phyloP scores from a whole-genome alignment of 92 coral and sea anemone species.

The Plumapathes pennacea region DNA sequence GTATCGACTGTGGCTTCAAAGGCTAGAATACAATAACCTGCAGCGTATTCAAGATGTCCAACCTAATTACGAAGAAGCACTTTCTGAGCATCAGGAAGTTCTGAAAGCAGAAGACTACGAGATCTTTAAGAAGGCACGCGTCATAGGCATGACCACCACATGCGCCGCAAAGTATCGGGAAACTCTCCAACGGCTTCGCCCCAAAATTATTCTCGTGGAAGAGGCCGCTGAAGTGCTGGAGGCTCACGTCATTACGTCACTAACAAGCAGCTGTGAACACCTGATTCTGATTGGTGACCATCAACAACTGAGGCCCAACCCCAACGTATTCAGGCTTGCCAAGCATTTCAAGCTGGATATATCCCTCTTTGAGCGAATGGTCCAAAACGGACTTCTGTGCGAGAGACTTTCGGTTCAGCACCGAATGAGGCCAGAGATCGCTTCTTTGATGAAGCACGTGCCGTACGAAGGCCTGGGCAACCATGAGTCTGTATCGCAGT shows the following conservation, averaged over 20 bases:
- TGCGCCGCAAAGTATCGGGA: slow-evolving; percentile 70
- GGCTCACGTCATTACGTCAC: slow-evolving; percentile 83
- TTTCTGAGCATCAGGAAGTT: slow-evolving; percentile 49
- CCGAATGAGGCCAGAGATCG: slow-evolving; percentile 93
- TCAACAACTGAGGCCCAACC: slow-evolving; percentile 88
- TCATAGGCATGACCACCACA: slow-evolving; percentile 70
- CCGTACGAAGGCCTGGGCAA: slow-evolving; percentile 68
- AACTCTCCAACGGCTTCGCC: slow-evolving; percentile 67
- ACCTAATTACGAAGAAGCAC: slow-evolving; percentile 45
- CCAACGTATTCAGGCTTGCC: slow-evolving; percentile 69
- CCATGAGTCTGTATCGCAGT: slow-evolving; percentile 61
- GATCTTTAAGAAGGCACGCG: slow-evolving; percentile 46
- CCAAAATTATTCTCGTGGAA: slow-evolving; percentile 78
- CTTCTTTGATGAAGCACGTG: slow-evolving; percentile 73
- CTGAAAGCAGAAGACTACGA: slow-evolving; percentile 29
- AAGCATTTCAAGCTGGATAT: slow-evolving; percentile 72
- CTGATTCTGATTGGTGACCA: slow-evolving; percentile 93
- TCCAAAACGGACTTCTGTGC: slow-evolving; percentile 54
- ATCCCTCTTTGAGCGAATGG: slow-evolving; percentile 90
- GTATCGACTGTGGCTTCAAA: slow-evolving; percentile 73
- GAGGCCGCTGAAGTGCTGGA: slow-evolving; percentile 97
- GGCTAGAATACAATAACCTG: slow-evolving; percentile 42
- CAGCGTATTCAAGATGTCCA: slow-evolving; percentile 40
- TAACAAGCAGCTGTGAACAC: slow-evolving; percentile 75
- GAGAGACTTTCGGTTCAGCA: slow-evolving; percentile 80